phyloP scores from a whole-genome alignment of 2,797 vertebrate species.

The Syngnathus rostellatus region DNA sequence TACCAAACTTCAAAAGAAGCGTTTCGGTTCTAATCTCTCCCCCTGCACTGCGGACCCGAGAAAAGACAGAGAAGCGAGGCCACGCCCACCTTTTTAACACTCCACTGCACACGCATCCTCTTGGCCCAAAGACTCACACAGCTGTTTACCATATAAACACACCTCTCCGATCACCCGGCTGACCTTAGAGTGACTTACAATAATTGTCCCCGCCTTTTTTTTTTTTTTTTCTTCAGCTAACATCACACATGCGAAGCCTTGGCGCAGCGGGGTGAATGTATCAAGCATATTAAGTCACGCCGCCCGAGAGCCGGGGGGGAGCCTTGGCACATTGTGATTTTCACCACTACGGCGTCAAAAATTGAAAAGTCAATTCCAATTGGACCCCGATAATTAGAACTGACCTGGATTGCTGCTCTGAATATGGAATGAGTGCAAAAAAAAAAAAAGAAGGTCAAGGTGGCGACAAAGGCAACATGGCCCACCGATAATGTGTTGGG shows the following conservation, averaged over 20 bases:
- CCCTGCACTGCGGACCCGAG: constrained; percentile 53
- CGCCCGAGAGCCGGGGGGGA: constrained; percentile 12
- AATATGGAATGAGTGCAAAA: constrained; percentile 51
- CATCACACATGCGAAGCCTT: constrained; percentile 30
- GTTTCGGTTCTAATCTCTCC: constrained; percentile 64
- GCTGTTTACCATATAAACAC: constrained; percentile 21
- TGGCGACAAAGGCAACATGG: constrained; percentile 38
- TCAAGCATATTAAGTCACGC: constrained; percentile 59
- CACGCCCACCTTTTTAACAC: constrained; percentile 29
- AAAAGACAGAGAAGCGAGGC: constrained; percentile 45
- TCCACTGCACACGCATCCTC: not conserved
- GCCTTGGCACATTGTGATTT: constrained; percentile 46
- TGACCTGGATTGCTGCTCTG: constrained; percentile 56
- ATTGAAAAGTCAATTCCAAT: constrained; percentile 75
- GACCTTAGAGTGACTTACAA: constrained; percentile 42
- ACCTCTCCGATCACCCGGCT: constrained; percentile 7
- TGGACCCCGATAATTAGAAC: constrained; percentile 66
- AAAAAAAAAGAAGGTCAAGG: constrained; percentile 22
- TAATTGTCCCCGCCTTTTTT: constrained; percentile 25
- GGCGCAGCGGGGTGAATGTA: constrained; percentile 56
- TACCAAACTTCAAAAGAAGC: constrained; percentile 63
- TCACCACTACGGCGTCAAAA: constrained; percentile 60
- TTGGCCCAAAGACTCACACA: not conserved
- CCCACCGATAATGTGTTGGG: not conserved
- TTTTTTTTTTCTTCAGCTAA: constrained; percentile 17